These are phyloP conservation scores for Ischnura elegans DNA, from an alignment of 2,888 invertebrate species.

Conservation along the genomic window DNA sequence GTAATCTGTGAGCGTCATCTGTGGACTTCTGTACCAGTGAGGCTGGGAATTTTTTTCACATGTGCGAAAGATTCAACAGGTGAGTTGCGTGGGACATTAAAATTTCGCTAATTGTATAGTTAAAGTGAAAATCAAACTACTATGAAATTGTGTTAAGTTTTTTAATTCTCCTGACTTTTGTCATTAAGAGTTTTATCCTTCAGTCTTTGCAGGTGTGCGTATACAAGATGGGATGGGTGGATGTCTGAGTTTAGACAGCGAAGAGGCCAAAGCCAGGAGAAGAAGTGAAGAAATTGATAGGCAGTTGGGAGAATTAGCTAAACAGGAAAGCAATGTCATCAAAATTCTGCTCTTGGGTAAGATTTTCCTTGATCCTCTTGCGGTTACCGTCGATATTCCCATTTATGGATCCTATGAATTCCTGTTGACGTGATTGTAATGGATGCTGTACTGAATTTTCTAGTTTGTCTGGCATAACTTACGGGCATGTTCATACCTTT, in stretches of 20 bases:
- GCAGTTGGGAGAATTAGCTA: slow-evolving; percentile 81
- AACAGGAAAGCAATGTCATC: slow-evolving; percentile 82
- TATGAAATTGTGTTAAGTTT: not conserved
- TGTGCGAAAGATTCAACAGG: slow-evolving; percentile 49
- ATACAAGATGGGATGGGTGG: slow-evolving; percentile 79
- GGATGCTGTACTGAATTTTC: no score
- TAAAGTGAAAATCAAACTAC: no score
- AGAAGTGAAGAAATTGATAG: slow-evolving; percentile 83
- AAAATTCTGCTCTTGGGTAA: slow-evolving; percentile 83
- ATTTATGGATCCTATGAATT: no score
- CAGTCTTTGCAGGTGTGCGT: slow-evolving; percentile 43
- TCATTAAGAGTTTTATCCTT: not conserved
- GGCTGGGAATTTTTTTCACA: slow-evolving; percentile 42
- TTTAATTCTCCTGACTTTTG: not conserved
- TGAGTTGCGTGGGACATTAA: not conserved
- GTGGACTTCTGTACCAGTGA: not conserved
- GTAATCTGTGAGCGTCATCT: slow-evolving; percentile 58
- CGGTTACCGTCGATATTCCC: no score
- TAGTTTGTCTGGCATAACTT: no score
- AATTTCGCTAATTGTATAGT: not conserved
- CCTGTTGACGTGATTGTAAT: no score
- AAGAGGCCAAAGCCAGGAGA: slow-evolving; percentile 81
- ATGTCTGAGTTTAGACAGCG: slow-evolving; percentile 83
- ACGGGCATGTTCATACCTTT: no score
- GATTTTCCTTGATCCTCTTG: slow-evolving; percentile 70